Evolutionary conservation across 2,113 vertebrate species (phyloP), one percentile per base, ranked within the genome.

Genomic region (Danionella cerebrum): DNA sequence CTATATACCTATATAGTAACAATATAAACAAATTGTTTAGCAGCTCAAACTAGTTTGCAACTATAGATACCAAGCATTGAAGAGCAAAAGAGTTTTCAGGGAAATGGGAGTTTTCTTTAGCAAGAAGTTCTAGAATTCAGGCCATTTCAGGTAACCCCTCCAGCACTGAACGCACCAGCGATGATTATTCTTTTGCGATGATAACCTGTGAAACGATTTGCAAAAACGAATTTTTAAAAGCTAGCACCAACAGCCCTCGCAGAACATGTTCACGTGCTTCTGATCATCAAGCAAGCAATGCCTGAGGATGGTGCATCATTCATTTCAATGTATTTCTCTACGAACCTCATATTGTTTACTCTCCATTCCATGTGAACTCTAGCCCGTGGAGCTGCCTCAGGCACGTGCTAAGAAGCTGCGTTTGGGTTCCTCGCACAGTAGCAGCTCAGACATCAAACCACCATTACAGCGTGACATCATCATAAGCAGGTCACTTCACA

Each of bases 401-500:
- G 72, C 47, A 41, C 29, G 62, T 48, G 54, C 52, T 74, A 65
- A 65, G 72, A 75, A 67, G 67, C 68, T 50, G 33, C 16, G 63
- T 67, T 67, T 41, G 27, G 11, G 35, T 12, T 21, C 48, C 11
- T 8, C 6, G 14, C 22, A 27, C 66, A 70, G 29, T n/a, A n/a
- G n/a, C 45, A 54, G 50, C 44, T 73, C 14, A 55, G 47, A 71
- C 71, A 58, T 72, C 65, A 72, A 66, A 59, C 70, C 18, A 1
- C 45, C 27, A 50, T 44, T 47, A 60, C 58, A 59, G 18, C 47
- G 54, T 50, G 64, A 64, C 48, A 65, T 60, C 33, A 22, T 58
- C 19, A 39, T 55, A 71, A 70, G 22, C 42, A 57, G 76, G 70
- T 67, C 57, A 58, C 59, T 69, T 76, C 42, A 69, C 42, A 70